phyloP scores from a whole-genome alignment of 2,888 invertebrate species.

The Flexamia atlantica region DNA sequence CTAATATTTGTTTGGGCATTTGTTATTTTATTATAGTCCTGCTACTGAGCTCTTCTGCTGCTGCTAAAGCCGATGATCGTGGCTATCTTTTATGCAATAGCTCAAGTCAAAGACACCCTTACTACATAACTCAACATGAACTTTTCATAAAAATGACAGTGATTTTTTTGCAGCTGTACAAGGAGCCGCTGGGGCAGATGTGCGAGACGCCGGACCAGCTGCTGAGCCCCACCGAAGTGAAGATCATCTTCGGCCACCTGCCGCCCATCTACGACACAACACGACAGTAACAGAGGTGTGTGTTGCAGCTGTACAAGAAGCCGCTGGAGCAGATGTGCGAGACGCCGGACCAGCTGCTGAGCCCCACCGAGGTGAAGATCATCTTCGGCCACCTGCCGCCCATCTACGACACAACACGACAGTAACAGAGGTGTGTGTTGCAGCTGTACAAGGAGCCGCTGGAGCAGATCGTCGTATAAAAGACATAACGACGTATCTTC shows the following conservation, averaged over 20 bases:
- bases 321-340: slow-evolving; percentile 93
- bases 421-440: too few relatives aligned
- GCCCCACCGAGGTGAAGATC: slow-evolving; percentile 94
- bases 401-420: slow-evolving; percentile 94
- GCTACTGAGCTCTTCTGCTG: too few relatives aligned
- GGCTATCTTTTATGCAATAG: too few relatives aligned
- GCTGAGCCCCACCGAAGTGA: slow-evolving; percentile 94
- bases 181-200: slow-evolving; percentile 93
- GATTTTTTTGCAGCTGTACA: slow-evolving; percentile 89
- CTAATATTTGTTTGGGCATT: too few relatives aligned
- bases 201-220: slow-evolving; percentile 87
- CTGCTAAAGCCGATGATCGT: too few relatives aligned
- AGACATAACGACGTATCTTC: too few relatives aligned
- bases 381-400: slow-evolving; percentile 97
- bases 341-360: slow-evolving; percentile 87
- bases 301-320: slow-evolving; percentile 91
- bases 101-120: too few relatives aligned
- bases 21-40: too few relatives aligned
- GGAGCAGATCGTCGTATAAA: slow-evolving; percentile 90
- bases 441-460: slow-evolving; percentile 96
- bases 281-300: too few relatives aligned
- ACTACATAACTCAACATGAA: too few relatives aligned
- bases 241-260: too few relatives aligned
- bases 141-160: too few relatives aligned
- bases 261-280: slow-evolving; percentile 96